Base-by-base conservation (phyloP, 37 sponge, comb jelly and placozoan genomes). In the Ianthella basta region DNA sequence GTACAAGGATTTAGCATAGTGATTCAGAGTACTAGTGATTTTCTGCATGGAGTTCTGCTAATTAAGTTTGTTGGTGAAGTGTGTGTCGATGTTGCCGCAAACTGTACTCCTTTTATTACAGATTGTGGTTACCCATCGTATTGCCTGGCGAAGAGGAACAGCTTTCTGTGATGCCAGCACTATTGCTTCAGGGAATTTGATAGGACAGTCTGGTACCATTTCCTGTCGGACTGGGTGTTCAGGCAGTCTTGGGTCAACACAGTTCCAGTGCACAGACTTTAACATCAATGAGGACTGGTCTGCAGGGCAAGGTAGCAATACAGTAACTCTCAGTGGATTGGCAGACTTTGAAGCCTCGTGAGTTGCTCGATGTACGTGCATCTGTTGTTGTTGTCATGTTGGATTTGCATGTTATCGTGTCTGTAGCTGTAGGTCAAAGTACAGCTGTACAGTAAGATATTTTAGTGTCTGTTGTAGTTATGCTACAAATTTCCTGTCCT, bases 261-360 rank as follows among this genome's bases (percentile, higher is more conserved):
- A 19, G 15, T 85, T 53, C 61, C 54, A 75, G 32, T 85, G 85
- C 33, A 85, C 85, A 59, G 85, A 85, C 29, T 85, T 85, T 29
- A 74, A 40, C 55, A 29, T 32, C 34, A 13, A n/a, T 57, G 85
- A 85, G 57, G 85, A 85, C 75, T 85, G 85, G 85, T 72, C 73
- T 13, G 59, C 77, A 30, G 85, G 85, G 15, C 60, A 85, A 33
- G 55, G 77, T 5, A 72, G 70, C n/a, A 39, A 75, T 59, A 55
- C 18, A 0, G 30, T 54, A n/a, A 73, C n/a, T 24, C 25, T 37
- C 18, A 59, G 4, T 61, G 29, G 29, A 6, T 4, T 29, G 6
- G 19, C 60, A 74, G 21, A 15, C 53, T 83, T 83, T 83, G 55
- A 67, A 83, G 83, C 83, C 30, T 67, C 83, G 83, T 83, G 66